phyloP scores from a whole-genome alignment of 2,888 invertebrate genomes.

The Hyppa rectilinea region DNA sequence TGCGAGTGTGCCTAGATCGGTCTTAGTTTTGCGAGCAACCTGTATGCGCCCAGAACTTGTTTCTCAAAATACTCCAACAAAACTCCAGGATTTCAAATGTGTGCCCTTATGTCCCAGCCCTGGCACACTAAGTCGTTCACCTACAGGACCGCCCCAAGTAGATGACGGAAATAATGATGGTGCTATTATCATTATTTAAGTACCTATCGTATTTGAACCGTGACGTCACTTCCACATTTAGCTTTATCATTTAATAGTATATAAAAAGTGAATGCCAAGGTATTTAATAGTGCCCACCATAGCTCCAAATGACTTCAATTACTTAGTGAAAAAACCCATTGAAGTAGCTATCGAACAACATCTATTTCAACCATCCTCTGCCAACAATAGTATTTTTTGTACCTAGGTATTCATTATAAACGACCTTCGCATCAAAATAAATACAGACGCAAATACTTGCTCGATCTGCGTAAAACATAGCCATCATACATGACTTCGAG shows the following conservation, averaged over 20 bases:
- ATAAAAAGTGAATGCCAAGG: background rate
- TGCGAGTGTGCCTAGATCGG: background rate
- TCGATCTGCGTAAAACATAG: constrained; percentile 28
- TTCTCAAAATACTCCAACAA: too few relatives aligned
- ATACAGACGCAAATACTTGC: constrained; percentile 29
- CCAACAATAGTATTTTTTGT: constrained; percentile 42
- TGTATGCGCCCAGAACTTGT: too few relatives aligned
- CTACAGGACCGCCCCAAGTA: background rate
- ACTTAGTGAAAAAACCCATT: background rate
- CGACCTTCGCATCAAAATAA: constrained; percentile 50
- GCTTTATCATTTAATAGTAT: constrained; percentile 8
- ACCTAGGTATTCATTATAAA: constrained; percentile 18
- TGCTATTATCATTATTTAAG: background rate
- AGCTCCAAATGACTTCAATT: constrained; percentile 1
- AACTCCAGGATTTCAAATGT: background rate
- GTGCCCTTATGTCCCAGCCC: background rate
- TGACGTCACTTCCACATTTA: constrained; percentile 2
- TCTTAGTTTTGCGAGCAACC: background rate
- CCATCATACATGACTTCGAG: constrained; percentile 14
- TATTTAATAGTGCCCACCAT: background rate
- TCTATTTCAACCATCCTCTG: constrained; percentile 17
- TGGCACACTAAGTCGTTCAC: background rate
- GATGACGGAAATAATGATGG: background rate
- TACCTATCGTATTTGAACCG: background rate
- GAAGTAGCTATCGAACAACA: background rate